Conservation (phyloP, 2,888 invertebrate species). For the Trypoxylon attenuatum region DNA sequence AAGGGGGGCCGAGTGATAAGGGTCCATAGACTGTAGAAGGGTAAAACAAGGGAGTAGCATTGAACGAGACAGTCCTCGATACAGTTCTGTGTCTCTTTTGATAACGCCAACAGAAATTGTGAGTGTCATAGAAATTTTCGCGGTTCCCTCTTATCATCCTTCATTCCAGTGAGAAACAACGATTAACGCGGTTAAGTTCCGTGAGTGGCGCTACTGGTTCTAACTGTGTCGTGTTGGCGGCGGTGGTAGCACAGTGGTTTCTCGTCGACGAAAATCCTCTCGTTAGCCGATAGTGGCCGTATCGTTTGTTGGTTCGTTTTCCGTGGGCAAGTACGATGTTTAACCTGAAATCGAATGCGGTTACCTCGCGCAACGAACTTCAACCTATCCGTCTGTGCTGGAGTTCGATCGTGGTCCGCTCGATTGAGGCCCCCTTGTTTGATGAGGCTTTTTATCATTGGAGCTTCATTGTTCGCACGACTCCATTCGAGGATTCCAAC, state of each 20-base stretch:
- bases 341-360: slow-evolving; percentile 5
- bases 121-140: slow-evolving; percentile 60
- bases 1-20: slow-evolving; percentile 28
- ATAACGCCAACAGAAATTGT: slow-evolving; percentile 44
- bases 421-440: neutral
- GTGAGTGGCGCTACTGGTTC: slow-evolving; percentile 7
- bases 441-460: neutral
- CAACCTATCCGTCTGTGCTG: neutral
- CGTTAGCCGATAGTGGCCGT: slow-evolving; percentile 13
- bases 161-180: neutral
- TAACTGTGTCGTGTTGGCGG: too few species aligned
- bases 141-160: slow-evolving; percentile 17
- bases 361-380: slow-evolving; percentile 10
- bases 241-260: too few species aligned
- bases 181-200: slow-evolving; percentile 20
- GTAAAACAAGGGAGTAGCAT: neutral
- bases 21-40: slow-evolving; percentile 14
- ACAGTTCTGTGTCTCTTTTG: neutral
- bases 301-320: slow-evolving; percentile 17
- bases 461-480: neutral
- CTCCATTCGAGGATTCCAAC: neutral
- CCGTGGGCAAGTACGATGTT: neutral
- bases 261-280: slow-evolving; percentile 11
- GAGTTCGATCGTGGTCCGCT: neutral
- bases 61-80: neutral